A percentile compares a stretch with the other conserved stretches of the same genome.
Evolutionary conservation across 2,888 invertebrate species (phyloP).

Genomic region (Cryptus viduatorius): DNA sequence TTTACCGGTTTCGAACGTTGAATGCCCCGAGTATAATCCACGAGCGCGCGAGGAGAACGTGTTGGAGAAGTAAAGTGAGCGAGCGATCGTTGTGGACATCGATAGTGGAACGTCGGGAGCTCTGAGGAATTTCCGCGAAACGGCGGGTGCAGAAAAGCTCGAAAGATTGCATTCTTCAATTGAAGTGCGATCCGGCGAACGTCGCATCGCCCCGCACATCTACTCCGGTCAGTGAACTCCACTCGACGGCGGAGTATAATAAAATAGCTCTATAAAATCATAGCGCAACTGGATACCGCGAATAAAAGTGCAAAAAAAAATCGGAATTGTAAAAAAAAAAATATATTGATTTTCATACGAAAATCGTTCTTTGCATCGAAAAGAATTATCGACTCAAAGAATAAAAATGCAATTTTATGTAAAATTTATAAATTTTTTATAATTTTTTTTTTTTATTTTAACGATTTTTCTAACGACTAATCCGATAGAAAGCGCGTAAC

Average conservation of each 20-base stretch:
- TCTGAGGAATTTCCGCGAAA: conserved; percentile 25
- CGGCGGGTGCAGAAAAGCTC: conserved; percentile 8
- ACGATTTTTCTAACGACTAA: background rate
- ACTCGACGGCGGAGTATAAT: background rate
- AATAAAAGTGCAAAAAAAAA: background rate
- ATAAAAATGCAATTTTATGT: too few relatives aligned
- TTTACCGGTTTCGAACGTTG: too few relatives aligned
- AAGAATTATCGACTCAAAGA: too few relatives aligned
- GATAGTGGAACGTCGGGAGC: background rate
- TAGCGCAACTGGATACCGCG: background rate
- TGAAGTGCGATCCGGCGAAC: conserved; percentile 23
- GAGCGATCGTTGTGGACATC: background rate
- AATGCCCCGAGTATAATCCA: background rate
- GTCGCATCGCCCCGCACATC: conserved; percentile 2
- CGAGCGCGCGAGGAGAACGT: too few relatives aligned
- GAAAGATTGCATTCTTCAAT: conserved; percentile 60
- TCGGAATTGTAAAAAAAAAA: background rate
- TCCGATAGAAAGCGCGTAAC: background rate
- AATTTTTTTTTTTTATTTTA: too few relatives aligned
- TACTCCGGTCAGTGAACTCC: conserved; percentile 54
- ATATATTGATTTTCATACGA: background rate
- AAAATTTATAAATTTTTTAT: background rate
- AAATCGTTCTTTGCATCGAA: too few relatives aligned
- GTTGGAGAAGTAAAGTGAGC: too few relatives aligned
- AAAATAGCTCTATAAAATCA: background rate